Conservation (phyloP, 2,888 invertebrate species). For the Norana najaformis region DNA sequence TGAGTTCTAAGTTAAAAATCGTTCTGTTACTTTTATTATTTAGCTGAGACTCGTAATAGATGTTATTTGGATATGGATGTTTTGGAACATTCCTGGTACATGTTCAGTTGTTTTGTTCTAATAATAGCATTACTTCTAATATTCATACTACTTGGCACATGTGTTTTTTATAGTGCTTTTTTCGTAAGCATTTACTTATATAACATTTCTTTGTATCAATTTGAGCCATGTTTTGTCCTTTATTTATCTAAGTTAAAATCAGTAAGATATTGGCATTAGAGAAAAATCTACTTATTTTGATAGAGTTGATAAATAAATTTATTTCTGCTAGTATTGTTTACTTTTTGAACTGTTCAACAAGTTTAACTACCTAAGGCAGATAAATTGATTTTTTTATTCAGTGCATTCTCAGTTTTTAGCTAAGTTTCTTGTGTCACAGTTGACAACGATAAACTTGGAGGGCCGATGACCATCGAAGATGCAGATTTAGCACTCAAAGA, state of each 20-base stretch:
- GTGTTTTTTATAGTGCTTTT: background rate
- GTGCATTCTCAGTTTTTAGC: conserved; percentile 10
- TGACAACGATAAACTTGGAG: conserved; percentile 22
- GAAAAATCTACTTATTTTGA: background rate
- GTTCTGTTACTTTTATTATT: background rate
- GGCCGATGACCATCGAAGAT: background rate
- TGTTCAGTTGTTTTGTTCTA: background rate
- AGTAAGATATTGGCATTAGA: background rate
- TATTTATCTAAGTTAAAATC: background rate
- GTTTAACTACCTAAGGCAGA: background rate
- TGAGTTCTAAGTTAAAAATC: background rate
- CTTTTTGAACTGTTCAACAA: no score
- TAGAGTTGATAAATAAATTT: background rate
- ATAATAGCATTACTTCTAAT: background rate
- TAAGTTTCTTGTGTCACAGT: conserved; percentile 16
- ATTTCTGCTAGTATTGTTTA: no score
- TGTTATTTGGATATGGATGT: background rate
- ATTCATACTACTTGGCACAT: background rate
- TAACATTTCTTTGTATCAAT: background rate
- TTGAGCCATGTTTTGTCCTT: background rate
- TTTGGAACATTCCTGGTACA: background rate
- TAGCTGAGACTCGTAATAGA: background rate
- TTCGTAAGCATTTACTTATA: background rate
- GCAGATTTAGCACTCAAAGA: background rate
- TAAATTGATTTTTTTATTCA: background rate